Percentiles rank a stretch among this genome's conserved stretches.
phyloP scores from a whole-genome alignment of 2,888 invertebrate genomes.

The Xestia rhomboidea region DNA sequence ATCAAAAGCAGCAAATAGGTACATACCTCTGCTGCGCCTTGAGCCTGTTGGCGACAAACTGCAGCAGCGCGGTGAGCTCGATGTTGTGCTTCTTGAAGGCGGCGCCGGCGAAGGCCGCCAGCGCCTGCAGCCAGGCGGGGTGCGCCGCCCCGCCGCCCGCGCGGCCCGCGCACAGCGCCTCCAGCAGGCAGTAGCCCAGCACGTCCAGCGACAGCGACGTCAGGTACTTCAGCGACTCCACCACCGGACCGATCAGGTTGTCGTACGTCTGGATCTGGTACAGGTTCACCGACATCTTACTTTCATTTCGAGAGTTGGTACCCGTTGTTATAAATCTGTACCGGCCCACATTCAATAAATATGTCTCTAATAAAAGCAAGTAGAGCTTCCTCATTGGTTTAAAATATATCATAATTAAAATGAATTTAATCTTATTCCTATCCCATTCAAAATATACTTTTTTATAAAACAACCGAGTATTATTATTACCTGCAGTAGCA shows the following conservation, averaged over 20 bases:
- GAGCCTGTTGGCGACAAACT: constrained; percentile 99
- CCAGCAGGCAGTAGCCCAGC: constrained; percentile 98
- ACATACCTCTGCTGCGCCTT: constrained; percentile 97
- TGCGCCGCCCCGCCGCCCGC: constrained; percentile 95
- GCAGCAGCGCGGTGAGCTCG: constrained; percentile 98
- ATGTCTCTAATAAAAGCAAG: neutral
- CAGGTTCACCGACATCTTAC: neutral
- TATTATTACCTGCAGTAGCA: constrained; percentile 89
- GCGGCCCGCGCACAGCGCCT: constrained; percentile 92
- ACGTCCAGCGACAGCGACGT: constrained; percentile 99
- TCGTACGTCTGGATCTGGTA: constrained; percentile 97
- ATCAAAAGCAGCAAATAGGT: neutral
- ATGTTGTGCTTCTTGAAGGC: constrained; percentile 99
- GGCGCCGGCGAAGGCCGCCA: constrained; percentile 98
- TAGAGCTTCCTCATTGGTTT: neutral
- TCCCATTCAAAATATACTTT: neutral
- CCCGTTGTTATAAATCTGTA: neutral
- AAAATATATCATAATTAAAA: neutral
- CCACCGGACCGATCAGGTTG: constrained; percentile 98
- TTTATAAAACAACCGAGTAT: neutral
- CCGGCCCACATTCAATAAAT: neutral
- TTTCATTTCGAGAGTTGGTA: neutral
- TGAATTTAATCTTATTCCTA: neutral
- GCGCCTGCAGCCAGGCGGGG: constrained; percentile 97
- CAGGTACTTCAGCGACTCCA: constrained; percentile 98